Evolutionary conservation across 92 coral and sea anemone species (phyloP), one percentile per base, ranked within the genome.

Genomic region (Porites divaricata): DNA sequence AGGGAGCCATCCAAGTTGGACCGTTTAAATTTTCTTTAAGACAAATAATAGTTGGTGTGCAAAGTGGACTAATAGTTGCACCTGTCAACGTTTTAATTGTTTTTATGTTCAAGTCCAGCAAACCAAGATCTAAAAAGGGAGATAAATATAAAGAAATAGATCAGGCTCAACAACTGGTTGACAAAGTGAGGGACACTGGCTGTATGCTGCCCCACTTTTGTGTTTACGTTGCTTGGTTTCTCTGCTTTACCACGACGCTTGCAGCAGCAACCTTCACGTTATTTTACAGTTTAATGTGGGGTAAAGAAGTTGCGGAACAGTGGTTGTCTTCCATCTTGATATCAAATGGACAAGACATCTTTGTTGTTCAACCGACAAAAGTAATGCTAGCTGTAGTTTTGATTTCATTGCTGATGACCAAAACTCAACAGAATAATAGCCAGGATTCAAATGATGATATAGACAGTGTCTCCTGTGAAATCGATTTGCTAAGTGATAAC

Each of bases 241-340:
- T 93, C 41, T 90, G 94, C 76, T 71, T 76, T 19, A 66, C 25
- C 0, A 75, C 86, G 0, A 80, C 82, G n/a, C 57, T 84, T 51
- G 56, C 90, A 15, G 92, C 91, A 6, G 93, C 93, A 8, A 25
- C 89, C 8, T 90, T 92, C 67, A 92, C 95, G 1, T 83, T 92
- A 67, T 91, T 90, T 74, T 92, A 91, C 83, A 91, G 90, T 54
- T 64, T 91, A 26, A 76, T 76, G 86, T 91, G 95, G 95, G 93
- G 93, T 2, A 89, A 89, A 65, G 93, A 89, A 15, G 49, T 73
- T 41, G 80, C 90, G 13, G 83, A 91, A 23, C 94, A 91, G 81
- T 91, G 95, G 95, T 79, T 91, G 19, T 75, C 93, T 11, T 91
- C 91, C 15, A 81, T 91, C 67, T 68, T 83, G 28, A 83, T 80